Base-by-base conservation (phyloP, 2,797 vertebrate genomes). In the Arvicola amphibius region DNA sequence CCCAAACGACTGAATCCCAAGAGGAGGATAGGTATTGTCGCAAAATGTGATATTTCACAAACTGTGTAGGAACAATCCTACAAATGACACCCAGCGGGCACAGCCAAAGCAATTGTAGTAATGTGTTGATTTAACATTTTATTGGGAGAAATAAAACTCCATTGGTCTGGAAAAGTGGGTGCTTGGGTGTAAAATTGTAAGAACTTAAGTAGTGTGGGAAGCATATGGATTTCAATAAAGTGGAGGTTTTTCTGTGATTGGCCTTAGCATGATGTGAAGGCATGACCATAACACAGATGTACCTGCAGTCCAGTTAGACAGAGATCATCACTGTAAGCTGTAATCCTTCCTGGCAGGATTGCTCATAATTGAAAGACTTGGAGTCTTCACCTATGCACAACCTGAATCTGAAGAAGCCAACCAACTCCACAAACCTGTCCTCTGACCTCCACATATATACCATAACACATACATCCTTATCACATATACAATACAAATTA, bases 281-380 rank as follows among this genome's bases (percentile, higher is more conserved):
- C 21, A 48, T 1, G 13, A 3, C 2, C 48, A 23, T 32, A 29
- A 78, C 2, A 0, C 4, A 19, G 34, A 34, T 5, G 11, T 4
- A 46, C 2, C 0, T 46, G 43, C 10, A 23, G 17, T 86, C 63
- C 56, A 4, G 16, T n/a, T 19, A 63, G 17, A 5, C 37, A 34
- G 6, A 17, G 9, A 19, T 40, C 29, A 4, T 19, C 11, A 0
- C 67, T 77, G 10, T n/a, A 48, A 88, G 74, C 73, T 43, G 27
- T 92, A 51, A 76, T 25, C 0, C 2, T 73, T 40, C 16, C 16
- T 43, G 9, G 29, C 34, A 71, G 29, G n/a, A 56, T 5, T 29
- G 48, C 25, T 32, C 25, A 32, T 29, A 29, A 56, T n/a, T 1
- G 1, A 56, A 73, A 56, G 14, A 25, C 13, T 6, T 56, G 5